A percentile compares a stretch with the other conserved stretches of the same genome.
Conservation (phyloP, 1,140 invertebrate genomes). For the Goniozus legneri region DNA sequence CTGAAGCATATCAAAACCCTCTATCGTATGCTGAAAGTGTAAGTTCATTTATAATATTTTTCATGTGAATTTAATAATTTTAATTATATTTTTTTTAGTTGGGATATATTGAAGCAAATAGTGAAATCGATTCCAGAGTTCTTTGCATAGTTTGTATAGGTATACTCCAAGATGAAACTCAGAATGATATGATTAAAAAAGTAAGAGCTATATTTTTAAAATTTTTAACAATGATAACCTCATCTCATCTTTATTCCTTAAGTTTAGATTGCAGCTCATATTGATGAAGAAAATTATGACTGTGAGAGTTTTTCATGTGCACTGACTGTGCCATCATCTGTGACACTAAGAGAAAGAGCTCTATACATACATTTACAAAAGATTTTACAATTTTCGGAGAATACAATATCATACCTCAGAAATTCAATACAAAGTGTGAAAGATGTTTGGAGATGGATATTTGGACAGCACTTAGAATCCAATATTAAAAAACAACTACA, state of each 20-base stretch:
- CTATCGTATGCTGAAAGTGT: conserved; percentile 43
- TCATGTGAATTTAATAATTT: not conserved
- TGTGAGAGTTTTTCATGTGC: conserved; percentile 51
- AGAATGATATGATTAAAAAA: conserved; percentile 47
- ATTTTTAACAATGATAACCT: conserved; percentile 6
- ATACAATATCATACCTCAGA: conserved; percentile 20
- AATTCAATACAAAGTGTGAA: conserved; percentile 55
- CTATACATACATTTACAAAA: conserved; percentile 44
- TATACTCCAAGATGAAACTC: conserved; percentile 57
- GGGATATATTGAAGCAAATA: not conserved
- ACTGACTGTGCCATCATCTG: conserved; percentile 51
- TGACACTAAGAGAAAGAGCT: conserved; percentile 51
- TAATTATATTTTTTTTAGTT: not conserved
- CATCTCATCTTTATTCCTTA: conserved; percentile 2
- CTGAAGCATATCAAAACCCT: conserved; percentile 48
- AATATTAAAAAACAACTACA: conserved; percentile 48
- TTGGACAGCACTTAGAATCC: conserved; percentile 49
- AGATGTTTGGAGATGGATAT: conserved; percentile 65
- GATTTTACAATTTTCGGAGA: conserved; percentile 26
- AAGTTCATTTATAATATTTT: conserved; percentile 12
- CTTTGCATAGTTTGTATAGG: conserved; percentile 63
- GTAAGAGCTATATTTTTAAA: conserved; percentile 31
- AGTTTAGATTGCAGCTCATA: conserved; percentile 40
- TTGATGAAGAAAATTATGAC: conserved; percentile 46
- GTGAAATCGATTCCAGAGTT: conserved; percentile 18